Conservation (phyloP, 1,140 invertebrate species). For the Drosophila rhopaloa region DNA sequence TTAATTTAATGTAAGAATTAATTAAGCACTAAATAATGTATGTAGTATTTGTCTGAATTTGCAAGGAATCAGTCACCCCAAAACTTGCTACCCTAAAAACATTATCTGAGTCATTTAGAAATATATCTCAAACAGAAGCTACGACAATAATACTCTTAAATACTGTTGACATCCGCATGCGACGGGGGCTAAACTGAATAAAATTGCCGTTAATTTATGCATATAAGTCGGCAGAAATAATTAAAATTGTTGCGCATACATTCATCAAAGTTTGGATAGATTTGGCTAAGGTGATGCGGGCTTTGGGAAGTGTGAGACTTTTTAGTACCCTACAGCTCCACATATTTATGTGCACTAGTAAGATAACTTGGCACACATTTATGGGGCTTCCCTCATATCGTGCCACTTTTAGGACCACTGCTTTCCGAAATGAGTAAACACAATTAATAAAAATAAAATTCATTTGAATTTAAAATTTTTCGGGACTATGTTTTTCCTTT, state of each 20-base stretch:
- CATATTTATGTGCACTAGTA: constrained; percentile 1
- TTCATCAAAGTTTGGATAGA: background rate
- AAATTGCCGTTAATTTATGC: constrained; percentile 26
- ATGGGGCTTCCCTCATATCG: constrained; percentile 14
- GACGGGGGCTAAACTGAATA: constrained; percentile 5
- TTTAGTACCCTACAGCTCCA: constrained; percentile 3
- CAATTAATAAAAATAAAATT: constrained; percentile 1
- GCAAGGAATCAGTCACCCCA: no score
- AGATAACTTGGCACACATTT: constrained; percentile 1
- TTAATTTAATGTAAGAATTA: no score
- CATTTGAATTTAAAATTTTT: constrained; percentile 25
- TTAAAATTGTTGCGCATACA: constrained; percentile 41
- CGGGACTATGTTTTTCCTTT: constrained; percentile 7
- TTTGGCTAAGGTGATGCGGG: background rate
- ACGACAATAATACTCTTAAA: no score
- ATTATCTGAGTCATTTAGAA: no score
- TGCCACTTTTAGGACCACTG: background rate
- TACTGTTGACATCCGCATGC: background rate
- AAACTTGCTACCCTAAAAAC: no score
- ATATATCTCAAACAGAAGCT: background rate
- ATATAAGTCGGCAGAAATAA: constrained; percentile 31
- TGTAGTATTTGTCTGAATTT: no score
- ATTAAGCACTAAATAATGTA: no score
- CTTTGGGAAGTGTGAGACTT: background rate
- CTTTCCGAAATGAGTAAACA: background rate